A percentile compares a stretch with the other conserved stretches of the same genome.
Evolutionary conservation across 2,888 invertebrate species (phyloP).

Genomic region (Harpalus rubripes): DNA sequence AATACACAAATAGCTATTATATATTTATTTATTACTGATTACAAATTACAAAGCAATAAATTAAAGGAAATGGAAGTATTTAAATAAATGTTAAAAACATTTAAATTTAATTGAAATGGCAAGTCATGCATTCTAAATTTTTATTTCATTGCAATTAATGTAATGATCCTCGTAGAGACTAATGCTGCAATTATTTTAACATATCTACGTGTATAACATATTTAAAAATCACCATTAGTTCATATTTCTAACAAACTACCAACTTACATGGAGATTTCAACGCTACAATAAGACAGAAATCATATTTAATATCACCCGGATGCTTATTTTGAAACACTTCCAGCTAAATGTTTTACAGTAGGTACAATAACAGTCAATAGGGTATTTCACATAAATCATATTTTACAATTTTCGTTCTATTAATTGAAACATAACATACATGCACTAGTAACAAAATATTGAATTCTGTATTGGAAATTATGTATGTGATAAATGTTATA

Average conservation of each 20-base stretch:
- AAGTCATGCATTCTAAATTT: not conserved
- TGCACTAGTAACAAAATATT: too few relatives aligned
- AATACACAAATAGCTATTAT: too few relatives aligned
- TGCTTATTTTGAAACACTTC: not conserved
- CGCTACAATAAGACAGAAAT: conserved; percentile 5
- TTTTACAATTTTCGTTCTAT: too few relatives aligned
- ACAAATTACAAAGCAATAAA: not conserved
- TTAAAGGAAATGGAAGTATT: not conserved
- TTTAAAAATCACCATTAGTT: not conserved
- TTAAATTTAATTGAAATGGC: not conserved
- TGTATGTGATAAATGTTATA: too few relatives aligned
- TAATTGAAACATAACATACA: too few relatives aligned
- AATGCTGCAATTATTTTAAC: not conserved
- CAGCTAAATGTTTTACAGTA: not conserved
- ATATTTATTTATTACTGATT: too few relatives aligned
- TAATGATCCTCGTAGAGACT: not conserved
- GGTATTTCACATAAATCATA: too few relatives aligned
- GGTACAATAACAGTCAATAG: not conserved
- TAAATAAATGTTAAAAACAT: not conserved
- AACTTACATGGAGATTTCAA: not conserved
- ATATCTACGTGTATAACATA: conserved; percentile 2
- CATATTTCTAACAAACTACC: not conserved
- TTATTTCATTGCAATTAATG: not conserved
- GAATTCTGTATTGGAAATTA: too few relatives aligned
- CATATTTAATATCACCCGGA: not conserved